Conservation (phyloP, 2,113 vertebrate genomes). For the Sander lucioperca region DNA sequence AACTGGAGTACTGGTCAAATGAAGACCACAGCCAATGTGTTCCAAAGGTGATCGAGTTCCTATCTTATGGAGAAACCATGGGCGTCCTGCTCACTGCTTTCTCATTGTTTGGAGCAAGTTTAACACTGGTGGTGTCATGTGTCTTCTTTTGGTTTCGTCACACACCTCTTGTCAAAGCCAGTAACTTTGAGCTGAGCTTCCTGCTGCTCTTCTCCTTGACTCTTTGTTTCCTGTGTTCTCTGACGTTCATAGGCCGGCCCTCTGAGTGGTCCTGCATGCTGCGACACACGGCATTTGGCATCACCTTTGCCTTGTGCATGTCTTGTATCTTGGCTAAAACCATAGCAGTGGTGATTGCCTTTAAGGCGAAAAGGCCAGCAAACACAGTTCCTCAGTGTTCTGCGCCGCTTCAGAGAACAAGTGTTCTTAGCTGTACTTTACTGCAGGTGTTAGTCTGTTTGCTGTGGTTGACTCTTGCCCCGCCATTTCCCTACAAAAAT, state of each 20-base stretch:
- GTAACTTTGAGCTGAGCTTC: slow-evolving; percentile 83
- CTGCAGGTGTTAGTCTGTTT: slow-evolving; percentile 81
- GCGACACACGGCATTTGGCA: slow-evolving; percentile 82
- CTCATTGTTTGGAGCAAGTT: slow-evolving; percentile 73
- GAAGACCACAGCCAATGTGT: slow-evolving; percentile 77
- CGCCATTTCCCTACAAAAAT: slow-evolving; percentile 81
- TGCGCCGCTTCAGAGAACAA: slow-evolving; percentile 75
- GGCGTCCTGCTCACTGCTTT: slow-evolving; percentile 75
- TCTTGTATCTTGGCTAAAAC: slow-evolving; percentile 86
- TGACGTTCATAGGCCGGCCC: slow-evolving; percentile 83
- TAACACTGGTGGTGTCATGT: slow-evolving; percentile 65
- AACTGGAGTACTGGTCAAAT: slow-evolving; percentile 82
- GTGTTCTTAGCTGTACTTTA: slow-evolving; percentile 78
- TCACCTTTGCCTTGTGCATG: slow-evolving; percentile 83
- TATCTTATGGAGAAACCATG: slow-evolving; percentile 82
- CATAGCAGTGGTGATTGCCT: slow-evolving; percentile 83
- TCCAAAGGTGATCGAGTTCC: slow-evolving; percentile 81
- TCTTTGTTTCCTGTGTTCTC: slow-evolving; percentile 82
- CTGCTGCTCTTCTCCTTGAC: slow-evolving; percentile 80
- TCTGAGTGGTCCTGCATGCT: slow-evolving; percentile 83
- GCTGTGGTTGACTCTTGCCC: slow-evolving; percentile 78
- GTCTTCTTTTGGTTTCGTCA: slow-evolving; percentile 78
- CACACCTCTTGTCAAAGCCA: slow-evolving; percentile 84
- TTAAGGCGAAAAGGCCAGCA: slow-evolving; percentile 78
- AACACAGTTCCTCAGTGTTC: slow-evolving; percentile 77